A percentile compares a stretch with the other conserved stretches of the same genome.
Evolutionary conservation across 35 echinoderm and acorn worm species (phyloP).

Genomic region (Ptychodera flava): DNA sequence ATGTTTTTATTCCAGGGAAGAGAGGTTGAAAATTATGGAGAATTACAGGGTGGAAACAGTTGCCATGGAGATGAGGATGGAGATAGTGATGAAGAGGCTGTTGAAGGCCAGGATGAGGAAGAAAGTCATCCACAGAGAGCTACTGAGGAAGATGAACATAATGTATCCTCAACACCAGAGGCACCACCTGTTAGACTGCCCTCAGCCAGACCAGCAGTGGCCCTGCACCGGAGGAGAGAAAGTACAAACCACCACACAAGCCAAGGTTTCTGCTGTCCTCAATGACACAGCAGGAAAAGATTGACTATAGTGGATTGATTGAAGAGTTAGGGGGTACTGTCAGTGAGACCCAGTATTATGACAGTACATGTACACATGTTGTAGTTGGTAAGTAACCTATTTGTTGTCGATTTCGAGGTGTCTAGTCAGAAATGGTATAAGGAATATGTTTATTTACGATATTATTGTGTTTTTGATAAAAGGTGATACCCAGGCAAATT

Average conservation of each 20-base stretch:
- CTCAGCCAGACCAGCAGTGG: slow-evolving; percentile 68
- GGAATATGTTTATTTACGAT: too few species aligned
- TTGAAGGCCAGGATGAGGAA: slow-evolving; percentile 35
- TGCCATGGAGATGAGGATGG: slow-evolving; percentile 4
- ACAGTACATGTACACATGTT: slow-evolving; percentile 71
- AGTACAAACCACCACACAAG: slow-evolving; percentile 20
- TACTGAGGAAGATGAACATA: not conserved
- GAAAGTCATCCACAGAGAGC: not conserved
- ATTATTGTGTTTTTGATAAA: too few species aligned
- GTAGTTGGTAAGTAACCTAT: slow-evolving; percentile 95
- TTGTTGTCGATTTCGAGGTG: too few species aligned
- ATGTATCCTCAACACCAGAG: not conserved
- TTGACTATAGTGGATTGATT: slow-evolving; percentile 85
- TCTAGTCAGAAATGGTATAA: too few species aligned
- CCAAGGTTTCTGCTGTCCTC: slow-evolving; percentile 71
- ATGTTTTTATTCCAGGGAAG: too few species aligned
- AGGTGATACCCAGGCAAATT: too few species aligned
- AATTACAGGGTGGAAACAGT: slow-evolving; percentile 49
- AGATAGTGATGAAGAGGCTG: too few species aligned
- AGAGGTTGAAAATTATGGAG: slow-evolving; percentile 69
- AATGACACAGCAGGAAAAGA: slow-evolving; percentile 73
- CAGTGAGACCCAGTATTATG: slow-evolving; percentile 72
- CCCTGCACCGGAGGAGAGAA: slow-evolving; percentile 41
- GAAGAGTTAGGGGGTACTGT: slow-evolving; percentile 86
- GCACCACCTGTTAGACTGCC: slow-evolving; percentile 85